These are phyloP conservation scores for Himalopsyche kuldschensis DNA, from an alignment of 2,888 invertebrate genomes.

Conservation along the genomic window DNA sequence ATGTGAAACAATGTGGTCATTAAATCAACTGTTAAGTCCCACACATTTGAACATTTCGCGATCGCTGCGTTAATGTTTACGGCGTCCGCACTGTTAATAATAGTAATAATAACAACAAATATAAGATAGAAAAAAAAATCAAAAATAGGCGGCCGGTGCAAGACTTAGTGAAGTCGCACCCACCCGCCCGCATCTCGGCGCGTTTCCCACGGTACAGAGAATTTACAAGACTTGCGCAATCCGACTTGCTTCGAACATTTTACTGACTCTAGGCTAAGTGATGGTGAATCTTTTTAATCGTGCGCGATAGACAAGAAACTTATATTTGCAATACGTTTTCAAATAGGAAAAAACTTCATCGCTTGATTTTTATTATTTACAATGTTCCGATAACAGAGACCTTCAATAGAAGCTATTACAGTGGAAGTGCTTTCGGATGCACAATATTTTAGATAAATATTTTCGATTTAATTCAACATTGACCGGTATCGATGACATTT, in stretches of 20 bases:
- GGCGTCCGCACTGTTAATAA: background rate
- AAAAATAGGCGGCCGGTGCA: background rate
- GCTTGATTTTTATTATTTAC: no score
- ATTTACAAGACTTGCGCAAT: slow-evolving; percentile 1
- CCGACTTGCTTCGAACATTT: background rate
- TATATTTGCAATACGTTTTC: no score
- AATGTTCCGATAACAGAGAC: no score
- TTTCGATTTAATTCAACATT: no score
- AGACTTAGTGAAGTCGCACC: slow-evolving; percentile 3
- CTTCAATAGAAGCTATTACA: no score
- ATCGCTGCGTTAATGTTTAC: slow-evolving; percentile 1
- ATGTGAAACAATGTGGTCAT: slow-evolving; percentile 2
- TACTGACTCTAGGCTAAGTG: background rate
- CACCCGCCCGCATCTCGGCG: slow-evolving; percentile 4
- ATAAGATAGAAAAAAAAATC: background rate
- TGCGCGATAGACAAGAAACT: no score
- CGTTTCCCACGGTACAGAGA: slow-evolving; percentile 23
- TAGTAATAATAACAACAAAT: slow-evolving; percentile 2
- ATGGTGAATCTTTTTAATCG: background rate
- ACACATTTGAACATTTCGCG: slow-evolving; percentile 14
- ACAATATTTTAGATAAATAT: no score
- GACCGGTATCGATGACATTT: no score
- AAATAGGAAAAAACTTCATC: no score
- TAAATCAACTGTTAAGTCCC: slow-evolving; percentile 19
- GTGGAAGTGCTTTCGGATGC: no score